A percentile compares a stretch with the other conserved stretches of the same genome.
These are phyloP conservation scores for Mionectes olivaceus DNA, from an alignment of 2,797 vertebrate genomes.

Conservation along the genomic window DNA sequence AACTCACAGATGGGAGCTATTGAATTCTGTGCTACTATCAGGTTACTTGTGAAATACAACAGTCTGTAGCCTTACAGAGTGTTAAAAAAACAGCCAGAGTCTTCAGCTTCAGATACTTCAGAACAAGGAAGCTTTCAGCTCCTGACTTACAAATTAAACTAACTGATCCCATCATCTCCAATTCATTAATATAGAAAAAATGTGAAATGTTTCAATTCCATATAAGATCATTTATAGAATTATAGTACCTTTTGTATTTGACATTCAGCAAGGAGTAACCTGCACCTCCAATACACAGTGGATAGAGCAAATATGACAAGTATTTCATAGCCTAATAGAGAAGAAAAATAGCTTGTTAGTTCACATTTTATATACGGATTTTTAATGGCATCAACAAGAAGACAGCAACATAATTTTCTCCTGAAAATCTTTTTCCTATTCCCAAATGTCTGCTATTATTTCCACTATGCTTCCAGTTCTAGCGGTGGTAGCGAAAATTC, in stretches of 20 bases:
- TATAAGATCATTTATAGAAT: neutral
- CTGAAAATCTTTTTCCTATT: neutral
- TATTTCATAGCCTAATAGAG: slow-evolving; percentile 89
- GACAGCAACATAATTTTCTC: neutral
- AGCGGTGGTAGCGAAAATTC: neutral
- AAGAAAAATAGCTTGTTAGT: slow-evolving; percentile 1
- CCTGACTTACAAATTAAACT: neutral
- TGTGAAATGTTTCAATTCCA: neutral
- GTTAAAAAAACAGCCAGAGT: neutral
- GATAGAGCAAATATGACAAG: slow-evolving; percentile 93
- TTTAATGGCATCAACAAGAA: neutral
- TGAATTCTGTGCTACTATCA: neutral
- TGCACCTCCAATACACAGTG: slow-evolving; percentile 91
- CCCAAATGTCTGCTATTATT: neutral
- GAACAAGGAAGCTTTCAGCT: neutral
- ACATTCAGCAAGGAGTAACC: slow-evolving; percentile 92
- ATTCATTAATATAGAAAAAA: neutral
- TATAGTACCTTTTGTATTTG: slow-evolving; percentile 90
- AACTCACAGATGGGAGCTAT: neutral
- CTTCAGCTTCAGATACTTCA: neutral
- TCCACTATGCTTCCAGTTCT: neutral
- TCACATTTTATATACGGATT: neutral
- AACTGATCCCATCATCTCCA: neutral
- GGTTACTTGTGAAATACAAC: neutral
- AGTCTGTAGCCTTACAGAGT: neutral